Conservation (phyloP, 2,113 vertebrate genomes). For the Mobula birostris region DNA sequence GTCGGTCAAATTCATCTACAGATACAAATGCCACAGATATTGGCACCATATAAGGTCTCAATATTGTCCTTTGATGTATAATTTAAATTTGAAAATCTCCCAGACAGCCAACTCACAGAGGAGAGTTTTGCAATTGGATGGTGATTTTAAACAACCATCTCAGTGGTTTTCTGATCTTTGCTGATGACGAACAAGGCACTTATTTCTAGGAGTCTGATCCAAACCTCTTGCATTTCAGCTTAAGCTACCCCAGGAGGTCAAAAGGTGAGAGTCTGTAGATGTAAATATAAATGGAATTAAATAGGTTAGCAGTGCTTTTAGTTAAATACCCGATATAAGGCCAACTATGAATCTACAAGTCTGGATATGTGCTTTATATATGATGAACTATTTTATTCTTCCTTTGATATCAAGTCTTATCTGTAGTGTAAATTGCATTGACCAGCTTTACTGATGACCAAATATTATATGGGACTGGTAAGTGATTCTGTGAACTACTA, state of each 20-base stretch:
- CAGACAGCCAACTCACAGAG: background rate
- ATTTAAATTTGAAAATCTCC: background rate
- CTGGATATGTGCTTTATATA: background rate
- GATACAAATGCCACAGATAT: background rate
- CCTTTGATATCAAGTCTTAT: background rate
- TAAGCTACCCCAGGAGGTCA: background rate
- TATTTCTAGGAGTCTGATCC: constrained; percentile 11
- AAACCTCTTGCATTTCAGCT: background rate
- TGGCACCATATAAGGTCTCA: background rate
- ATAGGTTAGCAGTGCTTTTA: background rate
- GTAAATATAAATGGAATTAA: background rate
- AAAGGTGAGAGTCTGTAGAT: background rate
- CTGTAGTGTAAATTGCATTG: background rate
- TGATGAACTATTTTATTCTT: background rate
- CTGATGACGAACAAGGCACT: background rate
- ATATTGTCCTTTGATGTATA: background rate
- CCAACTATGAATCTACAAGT: background rate
- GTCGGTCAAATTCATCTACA: background rate
- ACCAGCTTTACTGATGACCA: background rate
- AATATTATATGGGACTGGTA: background rate
- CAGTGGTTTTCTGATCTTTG: background rate
- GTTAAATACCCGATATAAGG: background rate
- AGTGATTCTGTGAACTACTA: background rate
- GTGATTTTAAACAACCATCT: background rate
- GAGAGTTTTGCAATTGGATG: background rate